Base-by-base conservation (phyloP, 2,888 invertebrate species). In the Thymelicus sylvestris region DNA sequence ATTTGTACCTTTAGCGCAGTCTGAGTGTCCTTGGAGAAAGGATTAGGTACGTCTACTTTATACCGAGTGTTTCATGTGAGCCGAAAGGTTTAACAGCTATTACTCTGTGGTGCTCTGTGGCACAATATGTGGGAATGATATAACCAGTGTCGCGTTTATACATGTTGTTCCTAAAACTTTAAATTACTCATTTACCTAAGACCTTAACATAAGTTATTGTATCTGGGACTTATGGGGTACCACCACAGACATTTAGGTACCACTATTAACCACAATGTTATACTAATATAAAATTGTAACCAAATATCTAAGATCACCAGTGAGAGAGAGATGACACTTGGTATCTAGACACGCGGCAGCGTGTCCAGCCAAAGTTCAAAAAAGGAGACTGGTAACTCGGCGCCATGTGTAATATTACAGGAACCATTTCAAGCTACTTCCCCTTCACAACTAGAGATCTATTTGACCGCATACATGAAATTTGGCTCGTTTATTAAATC, bases 21-120 rank as follows among this genome's bases (percentile, higher is more conserved):
- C 57, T 69, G 63, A 69, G 57, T 69, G 64, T 59, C 39, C 69
- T 69, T 59, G 44, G 57, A 63, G 48, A 50, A 59, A 64, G 69
- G 69, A 69, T 68, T 68, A 67, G 48, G 31, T 24, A 57, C 48
- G 15, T 59, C 44, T 63, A 52, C 47, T 60, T 31, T 39, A 31
- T n/a, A 13, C 12, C 41, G 39, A 15, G n/a, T 61, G 0, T 44
- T 62, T 61, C 31, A 61, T 47, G 41, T 61, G 6, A 50, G 19
- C 31, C n/a, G 52, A 44, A 52, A 52, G 55, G 4, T 57, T 66
- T 44, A 41, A 67, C 24, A 41, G 50, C 60, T 61, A 10, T 52
- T 19, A 50, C 50, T 39, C 50, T 13, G 12, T 48, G 7, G 13
- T 19, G 41, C 50, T 39, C 50, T 13, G 12, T 48, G 7, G 13